phyloP scores from a whole-genome alignment of 2,113 vertebrate genomes.

The Bubalus kerabau region DNA sequence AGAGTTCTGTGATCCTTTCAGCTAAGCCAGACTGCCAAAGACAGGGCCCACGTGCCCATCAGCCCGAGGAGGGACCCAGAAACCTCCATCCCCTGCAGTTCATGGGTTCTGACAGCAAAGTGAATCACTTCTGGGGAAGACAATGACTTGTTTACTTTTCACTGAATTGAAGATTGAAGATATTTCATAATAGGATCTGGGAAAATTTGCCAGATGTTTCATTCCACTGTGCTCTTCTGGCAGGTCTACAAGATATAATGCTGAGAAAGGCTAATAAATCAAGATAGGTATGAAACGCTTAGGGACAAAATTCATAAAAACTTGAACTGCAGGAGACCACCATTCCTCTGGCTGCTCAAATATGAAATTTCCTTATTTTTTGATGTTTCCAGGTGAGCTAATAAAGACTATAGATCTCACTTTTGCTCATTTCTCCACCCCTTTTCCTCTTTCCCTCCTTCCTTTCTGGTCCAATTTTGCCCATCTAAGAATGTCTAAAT shows the following conservation, averaged over 20 bases:
- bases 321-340: slow-evolving; percentile 53
- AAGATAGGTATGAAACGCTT: slow-evolving; percentile 62
- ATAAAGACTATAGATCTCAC: slow-evolving; percentile 51
- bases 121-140: slow-evolving; percentile 69
- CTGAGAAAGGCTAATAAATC: slow-evolving; percentile 78
- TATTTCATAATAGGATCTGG: slow-evolving; percentile 78
- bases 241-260: slow-evolving; percentile 70
- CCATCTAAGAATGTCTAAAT: not conserved
- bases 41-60: not conserved
- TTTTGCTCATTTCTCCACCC: slow-evolving; percentile 32
- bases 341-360: slow-evolving; percentile 55
- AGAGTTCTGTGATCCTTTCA: not conserved
- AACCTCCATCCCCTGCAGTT: slow-evolving; percentile 2
- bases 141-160: slow-evolving; percentile 79
- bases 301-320: slow-evolving; percentile 64
- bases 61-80: not conserved
- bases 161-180: slow-evolving; percentile 73
- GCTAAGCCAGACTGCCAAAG: not conserved
- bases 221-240: slow-evolving; percentile 74
- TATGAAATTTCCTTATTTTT: slow-evolving; percentile 57
- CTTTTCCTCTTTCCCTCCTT: slow-evolving; percentile 38
- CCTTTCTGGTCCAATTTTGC: slow-evolving; percentile 10
- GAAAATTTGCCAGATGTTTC: slow-evolving; percentile 80
- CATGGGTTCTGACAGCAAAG: slow-evolving; percentile 60
- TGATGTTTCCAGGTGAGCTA: slow-evolving; percentile 55